Percentiles rank a stretch among this genome's conserved stretches.
These are phyloP conservation scores for Tarsius wallacei DNA, from an alignment of 2,797 vertebrate species.

Conservation along the genomic window DNA sequence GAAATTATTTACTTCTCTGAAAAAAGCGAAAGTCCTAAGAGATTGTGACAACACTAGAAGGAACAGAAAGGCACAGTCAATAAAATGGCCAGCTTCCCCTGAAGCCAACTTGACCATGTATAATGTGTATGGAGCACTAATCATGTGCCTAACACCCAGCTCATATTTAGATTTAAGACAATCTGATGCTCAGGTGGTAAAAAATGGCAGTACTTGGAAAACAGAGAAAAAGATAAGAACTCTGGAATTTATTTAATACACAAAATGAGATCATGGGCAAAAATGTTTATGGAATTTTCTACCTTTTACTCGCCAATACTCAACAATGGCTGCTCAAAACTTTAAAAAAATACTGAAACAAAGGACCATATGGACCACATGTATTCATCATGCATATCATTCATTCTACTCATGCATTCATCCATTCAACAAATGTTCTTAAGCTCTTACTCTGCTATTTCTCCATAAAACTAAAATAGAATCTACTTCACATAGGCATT, in stretches of 20 bases:
- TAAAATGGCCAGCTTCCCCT: neutral
- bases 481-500: slow-evolving; percentile 42
- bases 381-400: neutral
- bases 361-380: neutral
- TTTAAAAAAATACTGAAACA: neutral
- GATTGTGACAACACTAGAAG: slow-evolving; percentile 9
- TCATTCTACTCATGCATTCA: neutral
- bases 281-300: slow-evolving; percentile 10
- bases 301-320: slow-evolving; percentile 55
- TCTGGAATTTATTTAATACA: neutral
- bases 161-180: neutral
- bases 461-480: neutral
- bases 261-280: neutral
- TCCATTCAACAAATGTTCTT: neutral
- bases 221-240: neutral
- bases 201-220: neutral
- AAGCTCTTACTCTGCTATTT: slow-evolving; percentile 26
- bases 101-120: neutral
- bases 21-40: slow-evolving; percentile 34
- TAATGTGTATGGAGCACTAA: neutral
- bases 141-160: neutral
- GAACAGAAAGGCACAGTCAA: neutral
- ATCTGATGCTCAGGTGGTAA: neutral
- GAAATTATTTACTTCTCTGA: slow-evolving; percentile 49
- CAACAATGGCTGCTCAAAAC: slow-evolving; percentile 5